Evolutionary conservation across 2,797 vertebrate species (phyloP).

Genomic region (Catharus ustulatus): DNA sequence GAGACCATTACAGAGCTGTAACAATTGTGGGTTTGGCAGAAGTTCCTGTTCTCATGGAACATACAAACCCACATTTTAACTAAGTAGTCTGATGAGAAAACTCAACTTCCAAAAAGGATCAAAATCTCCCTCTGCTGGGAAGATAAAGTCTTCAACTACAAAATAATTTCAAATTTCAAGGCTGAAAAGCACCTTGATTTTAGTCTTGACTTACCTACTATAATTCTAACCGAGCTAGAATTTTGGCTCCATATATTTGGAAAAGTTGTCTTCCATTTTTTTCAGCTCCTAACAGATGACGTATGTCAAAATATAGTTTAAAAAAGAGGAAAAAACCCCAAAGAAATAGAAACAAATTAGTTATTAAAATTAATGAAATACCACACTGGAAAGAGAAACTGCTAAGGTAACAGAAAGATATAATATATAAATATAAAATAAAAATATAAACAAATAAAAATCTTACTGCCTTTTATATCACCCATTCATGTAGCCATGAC

Average conservation of each 20-base stretch:
- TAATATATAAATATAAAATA: neutral
- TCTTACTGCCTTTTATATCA: neutral
- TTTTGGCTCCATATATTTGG: neutral
- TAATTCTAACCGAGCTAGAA: neutral
- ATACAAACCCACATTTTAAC: neutral
- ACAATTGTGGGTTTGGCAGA: slow-evolving; percentile 25
- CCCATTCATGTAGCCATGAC: neutral
- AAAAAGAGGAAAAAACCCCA: neutral
- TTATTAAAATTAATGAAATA: neutral
- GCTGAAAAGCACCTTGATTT: neutral
- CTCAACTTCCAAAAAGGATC: neutral
- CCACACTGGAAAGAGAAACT: neutral
- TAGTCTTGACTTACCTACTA: neutral
- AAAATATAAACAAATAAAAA: neutral
- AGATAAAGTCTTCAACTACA: neutral
- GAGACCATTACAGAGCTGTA: slow-evolving; percentile 1
- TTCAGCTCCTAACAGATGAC: neutral
- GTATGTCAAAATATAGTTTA: neutral
- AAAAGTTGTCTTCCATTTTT: neutral
- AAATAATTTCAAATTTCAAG: neutral
- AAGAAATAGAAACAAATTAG: neutral
- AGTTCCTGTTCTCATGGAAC: slow-evolving; percentile 14
- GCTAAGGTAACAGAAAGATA: neutral
- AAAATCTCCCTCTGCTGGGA: slow-evolving; percentile 55
- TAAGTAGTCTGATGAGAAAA: neutral